Evolutionary conservation across 2,113 vertebrate genomes (phyloP).

Genomic region (Chaenocephalus aceratus): DNA sequence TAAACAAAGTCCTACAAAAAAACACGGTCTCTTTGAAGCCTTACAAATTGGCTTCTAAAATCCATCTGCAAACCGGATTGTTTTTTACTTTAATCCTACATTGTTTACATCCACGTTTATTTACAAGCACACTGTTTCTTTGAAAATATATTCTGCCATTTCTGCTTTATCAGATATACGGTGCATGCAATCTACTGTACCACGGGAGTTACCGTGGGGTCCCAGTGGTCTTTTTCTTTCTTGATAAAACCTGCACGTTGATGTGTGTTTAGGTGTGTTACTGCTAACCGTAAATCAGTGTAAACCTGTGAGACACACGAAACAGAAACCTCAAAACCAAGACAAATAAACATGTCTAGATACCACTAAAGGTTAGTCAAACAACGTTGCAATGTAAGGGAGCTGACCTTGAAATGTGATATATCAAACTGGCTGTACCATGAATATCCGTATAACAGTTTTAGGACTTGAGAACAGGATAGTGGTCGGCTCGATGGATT

Average conservation of each 20-base stretch:
- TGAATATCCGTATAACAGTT: background rate
- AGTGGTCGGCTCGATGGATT: background rate
- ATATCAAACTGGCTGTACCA: background rate
- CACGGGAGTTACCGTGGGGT: no score
- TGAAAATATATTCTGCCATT: no score
- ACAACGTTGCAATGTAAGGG: background rate
- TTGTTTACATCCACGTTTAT: background rate
- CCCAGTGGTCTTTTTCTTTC: background rate
- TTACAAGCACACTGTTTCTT: background rate
- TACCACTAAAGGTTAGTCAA: background rate
- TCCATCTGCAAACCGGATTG: background rate
- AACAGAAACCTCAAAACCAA: background rate
- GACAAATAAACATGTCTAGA: background rate
- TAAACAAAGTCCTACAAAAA: background rate
- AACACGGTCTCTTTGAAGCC: background rate
- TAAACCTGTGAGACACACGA: background rate
- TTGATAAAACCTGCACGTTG: background rate
- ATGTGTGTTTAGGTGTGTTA: background rate
- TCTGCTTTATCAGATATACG: no score
- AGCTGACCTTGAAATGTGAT: background rate
- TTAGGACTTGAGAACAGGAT: slow-evolving; percentile 5
- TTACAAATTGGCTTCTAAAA: background rate
- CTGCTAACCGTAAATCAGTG: background rate
- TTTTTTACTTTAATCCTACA: no score
- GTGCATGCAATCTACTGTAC: no score